Conservation (phyloP, 2,888 invertebrate genomes). For the Chromoteleia sp. region DNA sequence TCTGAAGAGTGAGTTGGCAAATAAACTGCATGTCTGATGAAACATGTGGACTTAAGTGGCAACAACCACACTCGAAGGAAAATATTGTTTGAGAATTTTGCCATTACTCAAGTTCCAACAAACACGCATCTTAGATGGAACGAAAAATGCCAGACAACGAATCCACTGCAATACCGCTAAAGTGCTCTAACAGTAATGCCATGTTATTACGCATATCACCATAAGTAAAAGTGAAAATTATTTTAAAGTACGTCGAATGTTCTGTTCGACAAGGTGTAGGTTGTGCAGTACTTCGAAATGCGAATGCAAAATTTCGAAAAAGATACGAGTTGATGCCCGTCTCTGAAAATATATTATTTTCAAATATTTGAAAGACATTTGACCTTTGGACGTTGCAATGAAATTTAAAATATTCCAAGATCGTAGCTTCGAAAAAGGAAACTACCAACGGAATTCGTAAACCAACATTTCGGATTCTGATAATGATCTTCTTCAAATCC, state of each 20-base stretch:
- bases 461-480: constrained; percentile 16
- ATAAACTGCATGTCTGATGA: constrained; percentile 53
- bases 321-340: background rate
- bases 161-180: constrained; percentile 10
- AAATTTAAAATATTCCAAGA: constrained; percentile 14
- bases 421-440: constrained; percentile 9
- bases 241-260: background rate
- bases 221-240: constrained; percentile 18
- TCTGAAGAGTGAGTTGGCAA: constrained; percentile 44
- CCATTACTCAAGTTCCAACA: constrained; percentile 28
- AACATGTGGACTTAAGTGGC: constrained; percentile 41
- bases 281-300: background rate
- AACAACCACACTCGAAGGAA: constrained; percentile 41
- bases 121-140: constrained; percentile 23
- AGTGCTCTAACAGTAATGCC: constrained; percentile 40
- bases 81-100: constrained; percentile 44
- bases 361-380: constrained; percentile 3
- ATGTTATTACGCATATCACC: constrained; percentile 9
- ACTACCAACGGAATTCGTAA: constrained; percentile 11
- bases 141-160: constrained; percentile 17
- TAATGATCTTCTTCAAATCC: constrained; percentile 12
- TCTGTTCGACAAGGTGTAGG: background rate
- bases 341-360: constrained; percentile 1
- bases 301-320: no score
- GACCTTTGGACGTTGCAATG: background rate